Evolutionary conservation across 2,113 vertebrate species (phyloP).

Genomic region (Sitta europaea): DNA sequence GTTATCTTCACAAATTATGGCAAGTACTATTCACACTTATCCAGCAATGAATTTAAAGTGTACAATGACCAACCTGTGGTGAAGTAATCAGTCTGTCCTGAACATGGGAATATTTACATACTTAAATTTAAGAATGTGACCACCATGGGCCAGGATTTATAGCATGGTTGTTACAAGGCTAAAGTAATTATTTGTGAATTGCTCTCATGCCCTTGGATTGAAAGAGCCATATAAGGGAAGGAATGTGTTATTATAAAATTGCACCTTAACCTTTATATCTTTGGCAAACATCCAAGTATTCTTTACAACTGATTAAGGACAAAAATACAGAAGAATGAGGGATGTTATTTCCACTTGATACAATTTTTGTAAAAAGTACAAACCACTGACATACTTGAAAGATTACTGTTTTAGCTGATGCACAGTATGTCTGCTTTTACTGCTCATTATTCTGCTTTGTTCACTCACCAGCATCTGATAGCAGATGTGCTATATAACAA

Average conservation of each 20-base stretch:
- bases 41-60: not conserved
- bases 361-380: slow-evolving; percentile 3
- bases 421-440: not conserved
- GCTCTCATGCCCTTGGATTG: slow-evolving; percentile 34
- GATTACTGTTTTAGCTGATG: slow-evolving; percentile 9
- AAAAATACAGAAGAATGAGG: slow-evolving; percentile 27
- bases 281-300: slow-evolving; percentile 46
- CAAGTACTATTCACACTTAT: not conserved
- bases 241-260: slow-evolving; percentile 53
- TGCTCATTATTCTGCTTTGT: not conserved
- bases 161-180: slow-evolving; percentile 10
- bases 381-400: slow-evolving; percentile 2
- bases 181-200: slow-evolving; percentile 61
- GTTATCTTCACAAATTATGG: not conserved
- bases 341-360: slow-evolving; percentile 39
- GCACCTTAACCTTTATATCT: slow-evolving; percentile 54
- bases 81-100: not conserved
- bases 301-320: slow-evolving; percentile 47
- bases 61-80: not conserved
- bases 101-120: slow-evolving; percentile 22
- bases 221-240: slow-evolving; percentile 44
- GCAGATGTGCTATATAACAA: not conserved
- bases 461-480: not conserved
- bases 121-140: slow-evolving; percentile 14
- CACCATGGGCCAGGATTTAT: not conserved